phyloP scores from a whole-genome alignment of 2,113 vertebrate genomes.

The Peromyscus leucopus region DNA sequence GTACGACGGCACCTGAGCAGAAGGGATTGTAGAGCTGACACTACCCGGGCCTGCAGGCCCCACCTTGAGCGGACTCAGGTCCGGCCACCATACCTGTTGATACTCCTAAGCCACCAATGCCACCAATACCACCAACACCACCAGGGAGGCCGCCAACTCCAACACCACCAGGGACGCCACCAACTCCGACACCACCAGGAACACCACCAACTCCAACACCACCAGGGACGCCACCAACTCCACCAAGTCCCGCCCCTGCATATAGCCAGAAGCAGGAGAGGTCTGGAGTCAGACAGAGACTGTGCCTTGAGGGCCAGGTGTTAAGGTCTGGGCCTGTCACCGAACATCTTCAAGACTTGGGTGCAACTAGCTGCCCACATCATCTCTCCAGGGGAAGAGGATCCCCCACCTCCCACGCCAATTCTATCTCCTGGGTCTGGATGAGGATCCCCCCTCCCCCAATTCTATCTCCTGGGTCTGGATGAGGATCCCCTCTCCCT shows the following conservation, averaged over 20 bases:
- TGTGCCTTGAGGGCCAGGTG: neutral
- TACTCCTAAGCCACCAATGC: conserved; percentile 80
- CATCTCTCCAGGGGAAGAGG: neutral
- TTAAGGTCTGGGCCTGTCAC: neutral
- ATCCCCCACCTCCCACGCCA: neutral
- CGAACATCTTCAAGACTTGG: neutral
- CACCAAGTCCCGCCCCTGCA: conserved; percentile 78
- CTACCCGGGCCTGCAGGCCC: neutral
- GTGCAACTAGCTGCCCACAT: neutral
- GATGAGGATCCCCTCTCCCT: neutral
- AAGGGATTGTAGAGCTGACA: neutral
- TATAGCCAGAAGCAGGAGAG: conserved; percentile 32
- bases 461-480: neutral
- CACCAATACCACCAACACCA: conserved; percentile 51
- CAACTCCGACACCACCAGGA: neutral
- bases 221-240: neutral
- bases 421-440: neutral
- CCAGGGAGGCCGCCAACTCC: neutral
- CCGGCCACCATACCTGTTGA: conserved; percentile 81
- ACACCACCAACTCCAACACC: neutral
- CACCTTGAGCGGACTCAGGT: neutral
- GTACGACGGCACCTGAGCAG: conserved; percentile 83
- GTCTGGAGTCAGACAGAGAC: neutral
- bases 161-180: neutral
- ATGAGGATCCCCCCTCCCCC: neutral